phyloP scores from a whole-genome alignment of 1,140 invertebrate genomes.

The Formica selysi region DNA sequence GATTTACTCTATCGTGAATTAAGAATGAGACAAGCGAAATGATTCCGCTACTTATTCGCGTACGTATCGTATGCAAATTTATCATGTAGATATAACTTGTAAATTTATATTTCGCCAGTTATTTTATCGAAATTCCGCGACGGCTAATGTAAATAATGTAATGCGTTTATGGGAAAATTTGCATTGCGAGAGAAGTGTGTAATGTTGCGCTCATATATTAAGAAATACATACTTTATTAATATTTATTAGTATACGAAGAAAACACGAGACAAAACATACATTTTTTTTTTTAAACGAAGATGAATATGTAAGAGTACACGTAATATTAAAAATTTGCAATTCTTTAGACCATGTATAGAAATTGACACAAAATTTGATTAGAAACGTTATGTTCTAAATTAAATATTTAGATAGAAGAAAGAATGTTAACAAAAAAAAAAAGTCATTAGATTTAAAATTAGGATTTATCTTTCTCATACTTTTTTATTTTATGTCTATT shows the following conservation, averaged over 20 bases:
- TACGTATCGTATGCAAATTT: conserved; percentile 10
- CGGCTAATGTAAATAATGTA: not conserved
- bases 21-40: conserved; percentile 37
- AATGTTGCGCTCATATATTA: not conserved
- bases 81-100: not conserved
- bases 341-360: not conserved
- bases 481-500: not conserved
- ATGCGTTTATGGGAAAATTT: conserved; percentile 1
- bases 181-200: not conserved
- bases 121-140: not conserved
- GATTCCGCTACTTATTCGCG: conserved; percentile 22
- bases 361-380: not conserved
- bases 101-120: not conserved
- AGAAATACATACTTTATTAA: not conserved
- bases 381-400: not conserved
- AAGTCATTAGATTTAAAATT: not conserved
- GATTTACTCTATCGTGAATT: conserved; percentile 35
- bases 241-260: not conserved
- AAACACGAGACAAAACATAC: too few species aligned
- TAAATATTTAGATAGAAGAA: not conserved
- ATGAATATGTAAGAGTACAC: not conserved
- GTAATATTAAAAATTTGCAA: not conserved
- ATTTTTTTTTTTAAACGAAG: not conserved
- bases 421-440: not conserved
- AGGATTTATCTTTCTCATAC: not conserved